Evolutionary conservation across 2,888 invertebrate species (phyloP).

Genomic region (Linyphia triangularis): DNA sequence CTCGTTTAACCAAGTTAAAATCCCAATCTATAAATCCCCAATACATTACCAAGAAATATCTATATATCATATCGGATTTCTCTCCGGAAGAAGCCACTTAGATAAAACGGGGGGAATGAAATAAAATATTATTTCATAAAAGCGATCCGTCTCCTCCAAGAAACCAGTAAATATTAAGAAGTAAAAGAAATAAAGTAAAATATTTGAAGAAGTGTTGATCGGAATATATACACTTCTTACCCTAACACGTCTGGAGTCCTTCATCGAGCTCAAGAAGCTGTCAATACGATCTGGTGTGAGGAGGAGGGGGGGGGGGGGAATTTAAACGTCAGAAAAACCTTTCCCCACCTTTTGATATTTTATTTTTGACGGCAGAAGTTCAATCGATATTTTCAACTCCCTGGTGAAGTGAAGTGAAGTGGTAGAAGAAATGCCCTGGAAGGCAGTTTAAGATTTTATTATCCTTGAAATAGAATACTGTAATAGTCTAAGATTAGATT

Average conservation of each 20-base stretch:
- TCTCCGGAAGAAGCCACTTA: background rate
- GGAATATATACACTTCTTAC: background rate
- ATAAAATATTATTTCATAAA: background rate
- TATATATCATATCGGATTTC: constrained; percentile 35
- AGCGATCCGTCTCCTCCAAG: background rate
- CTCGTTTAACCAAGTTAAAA: too few species aligned
- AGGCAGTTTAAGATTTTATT: too few species aligned
- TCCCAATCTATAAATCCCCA: too few species aligned
- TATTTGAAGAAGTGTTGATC: constrained; percentile 13
- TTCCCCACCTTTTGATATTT: background rate
- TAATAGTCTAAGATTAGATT: too few species aligned
- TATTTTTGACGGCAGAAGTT: constrained; percentile 4
- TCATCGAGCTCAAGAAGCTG: constrained; percentile 24
- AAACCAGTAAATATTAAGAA: background rate
- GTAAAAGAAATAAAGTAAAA: background rate
- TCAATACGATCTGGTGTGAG: constrained; percentile 23
- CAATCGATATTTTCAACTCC: constrained; percentile 30
- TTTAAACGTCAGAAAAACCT: background rate
- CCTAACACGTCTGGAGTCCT: background rate
- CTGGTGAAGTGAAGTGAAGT: too few species aligned
- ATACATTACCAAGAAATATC: too few species aligned
- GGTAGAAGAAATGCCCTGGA: too few species aligned
- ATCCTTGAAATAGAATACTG: too few species aligned
- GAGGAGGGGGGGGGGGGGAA: background rate
- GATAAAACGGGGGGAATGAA: background rate